Conservation (phyloP, 2,888 invertebrate genomes). For the Orthosia gothica region DNA sequence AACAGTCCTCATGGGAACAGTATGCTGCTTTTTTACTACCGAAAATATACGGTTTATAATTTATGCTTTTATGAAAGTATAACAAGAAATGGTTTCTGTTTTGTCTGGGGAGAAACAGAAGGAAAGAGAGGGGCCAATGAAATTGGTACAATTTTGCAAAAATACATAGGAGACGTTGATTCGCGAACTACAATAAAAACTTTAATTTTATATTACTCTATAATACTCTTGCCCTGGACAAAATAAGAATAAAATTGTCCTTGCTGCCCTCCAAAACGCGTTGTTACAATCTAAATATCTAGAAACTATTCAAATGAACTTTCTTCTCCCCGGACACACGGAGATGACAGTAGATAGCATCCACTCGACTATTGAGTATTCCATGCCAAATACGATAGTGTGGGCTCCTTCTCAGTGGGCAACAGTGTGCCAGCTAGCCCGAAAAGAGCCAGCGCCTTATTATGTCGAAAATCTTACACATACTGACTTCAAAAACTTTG, state of each 20-base stretch:
- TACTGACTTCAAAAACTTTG: constrained; percentile 1
- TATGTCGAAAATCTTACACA: constrained; percentile 1
- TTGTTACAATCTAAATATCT: constrained; percentile 3
- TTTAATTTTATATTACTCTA: constrained; percentile 59
- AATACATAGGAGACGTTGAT: constrained; percentile 11
- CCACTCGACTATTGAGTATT: constrained; percentile 6
- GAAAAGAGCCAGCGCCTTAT: constrained; percentile 14
- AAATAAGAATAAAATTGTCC: constrained; percentile 11
- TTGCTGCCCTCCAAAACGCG: constrained; percentile 5
- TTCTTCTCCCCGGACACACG: constrained; percentile 12
- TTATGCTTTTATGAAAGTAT: constrained; percentile 22
- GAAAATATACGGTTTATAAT: constrained; percentile 16
- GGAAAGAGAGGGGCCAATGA: constrained; percentile 19
- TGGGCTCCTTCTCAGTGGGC: constrained; percentile 10
- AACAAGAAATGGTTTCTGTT: constrained; percentile 18
- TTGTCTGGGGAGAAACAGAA: constrained; percentile 11
- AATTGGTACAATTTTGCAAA: constrained; percentile 22
- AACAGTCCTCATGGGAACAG: not conserved
- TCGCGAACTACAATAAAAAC: constrained; percentile 24
- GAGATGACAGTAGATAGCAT: constrained; percentile 18
- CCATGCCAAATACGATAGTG: not conserved
- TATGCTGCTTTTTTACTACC: not conserved
- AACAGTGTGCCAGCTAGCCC: constrained; percentile 1
- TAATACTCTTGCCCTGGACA: constrained; percentile 29
- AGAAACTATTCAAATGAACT: constrained; percentile 15